Evolutionary conservation across 53 echinoderm and acorn worm species (phyloP).

Genomic region (Holothuria leucospilota): DNA sequence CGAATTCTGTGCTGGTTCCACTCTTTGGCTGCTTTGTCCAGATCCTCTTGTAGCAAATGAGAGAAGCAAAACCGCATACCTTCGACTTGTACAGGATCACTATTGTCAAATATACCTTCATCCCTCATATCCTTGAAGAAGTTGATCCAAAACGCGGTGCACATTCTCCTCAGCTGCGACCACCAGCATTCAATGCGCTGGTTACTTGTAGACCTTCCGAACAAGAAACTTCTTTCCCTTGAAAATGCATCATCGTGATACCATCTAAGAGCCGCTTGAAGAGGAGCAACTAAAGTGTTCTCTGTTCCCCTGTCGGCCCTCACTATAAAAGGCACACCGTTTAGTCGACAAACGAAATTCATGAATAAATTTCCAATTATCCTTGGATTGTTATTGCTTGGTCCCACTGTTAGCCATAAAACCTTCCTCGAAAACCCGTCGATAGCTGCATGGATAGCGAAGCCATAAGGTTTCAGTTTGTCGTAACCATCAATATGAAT

Average conservation of each 20-base stretch:
- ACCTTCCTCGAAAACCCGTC: slow-evolving; percentile 78
- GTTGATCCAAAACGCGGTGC: slow-evolving; percentile 62
- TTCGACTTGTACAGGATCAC: slow-evolving; percentile 51
- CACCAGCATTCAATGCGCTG: slow-evolving; percentile 78
- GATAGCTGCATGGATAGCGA: slow-evolving; percentile 76
- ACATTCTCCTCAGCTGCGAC: slow-evolving; percentile 56
- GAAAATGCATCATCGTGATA: slow-evolving; percentile 67
- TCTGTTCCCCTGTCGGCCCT: slow-evolving; percentile 80
- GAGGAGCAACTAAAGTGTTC: slow-evolving; percentile 23
- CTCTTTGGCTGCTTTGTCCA: slow-evolving; percentile 9
- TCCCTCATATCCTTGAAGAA: slow-evolving; percentile 73
- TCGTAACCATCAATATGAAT: slow-evolving; percentile 77
- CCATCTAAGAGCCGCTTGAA: slow-evolving; percentile 65
- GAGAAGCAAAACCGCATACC: slow-evolving; percentile 64
- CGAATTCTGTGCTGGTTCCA: slow-evolving; percentile 75
- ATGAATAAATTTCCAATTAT: slow-evolving; percentile 46
- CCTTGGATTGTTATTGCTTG: slow-evolving; percentile 68
- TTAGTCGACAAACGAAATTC: slow-evolving; percentile 31
- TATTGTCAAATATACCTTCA: slow-evolving; percentile 57
- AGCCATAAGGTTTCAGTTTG: slow-evolving; percentile 74
- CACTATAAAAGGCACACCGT: slow-evolving; percentile 64
- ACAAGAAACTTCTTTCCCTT: slow-evolving; percentile 63
- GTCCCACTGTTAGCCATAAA: slow-evolving; percentile 66
- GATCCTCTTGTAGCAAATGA: slow-evolving; percentile 49
- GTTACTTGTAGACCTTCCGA: slow-evolving; percentile 70